Conservation (phyloP, 2,888 invertebrate genomes). For the Odontocerum albicorne region DNA sequence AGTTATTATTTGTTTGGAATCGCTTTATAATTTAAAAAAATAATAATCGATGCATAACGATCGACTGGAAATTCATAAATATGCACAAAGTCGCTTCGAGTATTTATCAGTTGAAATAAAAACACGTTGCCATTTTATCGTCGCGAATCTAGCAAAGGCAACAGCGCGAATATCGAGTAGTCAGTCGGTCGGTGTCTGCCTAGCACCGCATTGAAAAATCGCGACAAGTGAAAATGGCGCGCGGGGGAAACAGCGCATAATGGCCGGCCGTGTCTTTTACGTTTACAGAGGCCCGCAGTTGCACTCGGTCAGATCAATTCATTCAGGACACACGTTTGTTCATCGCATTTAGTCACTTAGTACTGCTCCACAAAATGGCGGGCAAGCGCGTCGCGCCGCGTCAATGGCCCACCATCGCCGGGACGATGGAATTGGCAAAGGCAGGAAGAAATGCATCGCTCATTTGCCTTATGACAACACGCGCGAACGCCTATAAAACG, state of each 20-base stretch:
- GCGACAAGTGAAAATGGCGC: constrained; percentile 29
- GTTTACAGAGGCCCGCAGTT: constrained; percentile 6
- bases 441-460: constrained; percentile 9
- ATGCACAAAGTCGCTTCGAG: too few relatives aligned
- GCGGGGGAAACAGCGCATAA: constrained; percentile 37
- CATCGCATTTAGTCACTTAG: background rate
- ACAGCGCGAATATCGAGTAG: background rate
- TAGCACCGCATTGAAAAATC: constrained; percentile 8
- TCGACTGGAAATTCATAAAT: too few relatives aligned
- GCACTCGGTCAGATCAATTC: constrained; percentile 24
- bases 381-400: constrained; percentile 19
- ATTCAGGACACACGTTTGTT: constrained; percentile 19
- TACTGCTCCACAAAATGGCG: constrained; percentile 22
- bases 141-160: too few relatives aligned
- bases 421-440: background rate
- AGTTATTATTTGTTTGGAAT: too few relatives aligned
- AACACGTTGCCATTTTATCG: too few relatives aligned
- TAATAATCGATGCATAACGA: too few relatives aligned
- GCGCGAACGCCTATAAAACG: too few relatives aligned
- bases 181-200: background rate
- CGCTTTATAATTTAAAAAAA: too few relatives aligned
- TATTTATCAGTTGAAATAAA: too few relatives aligned
- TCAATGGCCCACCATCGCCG: constrained; percentile 33
- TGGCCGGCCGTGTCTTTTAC: too few relatives aligned
- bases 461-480: too few relatives aligned